Base-by-base conservation (phyloP, 2,888 invertebrate species). In the Lasioglossum figueresi region DNA sequence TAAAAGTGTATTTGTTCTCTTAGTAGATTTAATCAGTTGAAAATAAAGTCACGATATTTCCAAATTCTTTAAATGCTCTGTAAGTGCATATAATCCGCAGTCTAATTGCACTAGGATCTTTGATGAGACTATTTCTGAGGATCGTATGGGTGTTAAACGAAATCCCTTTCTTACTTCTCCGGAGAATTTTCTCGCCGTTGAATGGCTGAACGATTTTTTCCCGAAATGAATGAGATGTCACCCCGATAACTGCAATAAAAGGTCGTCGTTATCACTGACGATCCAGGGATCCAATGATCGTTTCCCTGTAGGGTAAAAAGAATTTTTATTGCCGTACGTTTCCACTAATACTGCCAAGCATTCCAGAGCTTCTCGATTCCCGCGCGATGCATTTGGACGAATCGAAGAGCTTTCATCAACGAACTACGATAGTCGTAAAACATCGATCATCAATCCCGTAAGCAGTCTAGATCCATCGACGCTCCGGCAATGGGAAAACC, bases 401-500 rank as follows among this genome's bases (percentile, higher is more conserved):
- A 40, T 70, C 72, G 52, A 52, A 34, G 37, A 34, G 68, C n/a
- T 68, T 71, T 71, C 63, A 66, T 73, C 76, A 59, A 75, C 74
- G 74, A 71, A 77, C 48, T 66, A 72, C 52, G 56, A 68, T 84
- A 78, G 31, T 85, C 77, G 63, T 56, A 19, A 45, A 76, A 63
- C 70, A 80, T 77, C 80, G 84, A 80, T 75, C 34, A 80, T 75
- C 66, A 52, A 56, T 23, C 77, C 12, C 37, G 23, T 63, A 68
- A 76, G 5, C 14, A 68, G 56, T 40, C 14, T 14, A 34, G n/a
- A 59, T 73, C 34, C 23, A 56, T 72, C 56, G 48, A 73, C 59
- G 43, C 48, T 71, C 77, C 80, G 56, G 71, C 80, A 84, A 74
- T 77, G 76, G 86, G 82, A 76, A 56, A 76, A 79, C 68, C 48